Percentiles rank a stretch among this genome's conserved stretches.
Evolutionary conservation across 2,888 invertebrate genomes (phyloP).

Genomic region (Pharmacophagus antenor): DNA sequence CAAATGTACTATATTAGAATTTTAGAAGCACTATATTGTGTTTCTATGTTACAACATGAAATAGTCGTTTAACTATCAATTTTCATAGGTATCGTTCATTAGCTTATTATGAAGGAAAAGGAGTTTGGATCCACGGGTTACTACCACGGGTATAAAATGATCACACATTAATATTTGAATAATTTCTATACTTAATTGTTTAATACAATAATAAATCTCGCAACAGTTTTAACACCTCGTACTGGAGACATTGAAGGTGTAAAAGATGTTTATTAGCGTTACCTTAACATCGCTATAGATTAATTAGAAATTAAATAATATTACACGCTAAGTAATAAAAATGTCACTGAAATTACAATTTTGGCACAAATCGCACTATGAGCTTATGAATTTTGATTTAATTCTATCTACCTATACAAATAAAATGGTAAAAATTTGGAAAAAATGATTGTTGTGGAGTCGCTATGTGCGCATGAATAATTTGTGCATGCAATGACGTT

Average conservation of each 20-base stretch:
- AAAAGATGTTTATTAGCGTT: conserved; percentile 65
- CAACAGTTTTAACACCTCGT: conserved; percentile 73
- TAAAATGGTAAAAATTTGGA: conserved; percentile 20
- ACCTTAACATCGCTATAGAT: conserved; percentile 47
- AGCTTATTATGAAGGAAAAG: background rate
- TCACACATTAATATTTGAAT: conserved; percentile 49
- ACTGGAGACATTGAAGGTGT: conserved; percentile 66
- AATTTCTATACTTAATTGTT: conserved; percentile 71
- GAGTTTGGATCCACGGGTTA: no score
- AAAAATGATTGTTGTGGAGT: conserved; percentile 20
- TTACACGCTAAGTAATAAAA: conserved; percentile 37
- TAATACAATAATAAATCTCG: conserved; percentile 71
- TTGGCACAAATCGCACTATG: conserved; percentile 47
- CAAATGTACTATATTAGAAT: no score
- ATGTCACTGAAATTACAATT: conserved; percentile 37
- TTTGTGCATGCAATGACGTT: conserved; percentile 28
- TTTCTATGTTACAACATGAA: no score
- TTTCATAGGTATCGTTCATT: no score
- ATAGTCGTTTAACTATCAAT: no score
- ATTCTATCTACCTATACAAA: conserved; percentile 25
- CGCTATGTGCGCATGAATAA: conserved; percentile 29
- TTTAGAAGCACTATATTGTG: no score
- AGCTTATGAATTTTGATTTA: conserved; percentile 20
- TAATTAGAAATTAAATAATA: conserved; percentile 40
- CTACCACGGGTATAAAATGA: conserved; percentile 9